Percentiles rank a stretch among this genome's conserved stretches.
These are phyloP conservation scores for Theocolax elegans DNA, from an alignment of 1,140 invertebrate species.

Conservation along the genomic window DNA sequence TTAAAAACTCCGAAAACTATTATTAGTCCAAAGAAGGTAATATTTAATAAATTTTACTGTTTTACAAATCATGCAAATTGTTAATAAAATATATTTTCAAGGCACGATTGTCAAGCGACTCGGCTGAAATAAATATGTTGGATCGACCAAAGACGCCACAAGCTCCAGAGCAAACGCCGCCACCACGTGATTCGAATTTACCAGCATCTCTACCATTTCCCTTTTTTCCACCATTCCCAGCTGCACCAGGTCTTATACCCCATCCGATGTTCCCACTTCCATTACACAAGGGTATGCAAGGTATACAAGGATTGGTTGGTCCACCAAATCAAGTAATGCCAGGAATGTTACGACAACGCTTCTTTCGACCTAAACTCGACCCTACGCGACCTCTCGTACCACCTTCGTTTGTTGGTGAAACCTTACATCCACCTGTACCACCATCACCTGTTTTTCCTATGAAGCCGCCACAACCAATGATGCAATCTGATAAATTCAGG, in stretches of 20 bases:
- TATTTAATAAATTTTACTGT: constrained; percentile 19
- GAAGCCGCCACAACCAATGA: constrained; percentile 10
- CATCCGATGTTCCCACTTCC: constrained; percentile 64
- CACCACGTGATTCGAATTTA: constrained; percentile 68
- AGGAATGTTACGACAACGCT: constrained; percentile 57
- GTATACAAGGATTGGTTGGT: constrained; percentile 68
- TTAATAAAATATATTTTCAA: constrained; percentile 44
- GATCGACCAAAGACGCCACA: constrained; percentile 76
- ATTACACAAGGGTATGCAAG: constrained; percentile 52
- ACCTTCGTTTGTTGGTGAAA: constrained; percentile 4
- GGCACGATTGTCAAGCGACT: constrained; percentile 53
- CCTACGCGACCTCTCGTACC: not conserved
- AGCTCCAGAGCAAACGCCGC: constrained; percentile 59
- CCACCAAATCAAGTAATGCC: constrained; percentile 16
- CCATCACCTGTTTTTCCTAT: not conserved
- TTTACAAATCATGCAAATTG: not conserved
- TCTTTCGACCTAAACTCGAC: constrained; percentile 34
- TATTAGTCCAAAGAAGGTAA: constrained; percentile 59
- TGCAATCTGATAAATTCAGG: not conserved
- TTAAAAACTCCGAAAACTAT: constrained; percentile 57
- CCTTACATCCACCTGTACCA: not conserved
- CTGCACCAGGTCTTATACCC: constrained; percentile 78
- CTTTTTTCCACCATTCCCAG: constrained; percentile 65
- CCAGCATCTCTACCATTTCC: constrained; percentile 64
- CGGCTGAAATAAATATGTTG: constrained; percentile 56